Evolutionary conservation across 2,113 vertebrate species (phyloP), one percentile per base, ranked within the genome.

Genomic region (Cinclus mexicanus): DNA sequence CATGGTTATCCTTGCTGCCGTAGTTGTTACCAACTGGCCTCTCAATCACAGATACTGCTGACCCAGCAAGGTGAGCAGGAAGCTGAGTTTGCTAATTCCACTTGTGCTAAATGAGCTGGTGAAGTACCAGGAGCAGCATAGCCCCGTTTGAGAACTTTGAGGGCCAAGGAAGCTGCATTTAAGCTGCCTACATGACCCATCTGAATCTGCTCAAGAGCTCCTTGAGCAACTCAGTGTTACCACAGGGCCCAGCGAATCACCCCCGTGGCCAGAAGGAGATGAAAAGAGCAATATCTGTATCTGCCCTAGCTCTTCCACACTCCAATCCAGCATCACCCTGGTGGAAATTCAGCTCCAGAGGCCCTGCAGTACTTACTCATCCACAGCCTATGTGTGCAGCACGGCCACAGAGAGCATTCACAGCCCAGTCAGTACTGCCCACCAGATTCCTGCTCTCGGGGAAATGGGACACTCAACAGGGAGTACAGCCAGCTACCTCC

Each of bases 21-120:
- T 9, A 50, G 37, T 42, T 41, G 35, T 33, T 84, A 64, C 41
- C 47, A 56, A 15, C 33, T 3, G 0, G 74, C 61, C 49, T 76
- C 87, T 79, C 77, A 76, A 12, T 76, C 83, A 71, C 2, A 74
- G 56, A n/a, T 21, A 31, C 39, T 68, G 76, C 83, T 67, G 80
- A 83, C 29, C 31, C 61, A 82, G 92, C 52, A 63, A 91, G 52
- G 69, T 21, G 52, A 87, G 60, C 2, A 78, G 52, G 33, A 63
- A 74, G 24, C 23, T 87, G 74, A 90, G 56, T 93, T 82, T 87
- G 57, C 70, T 76, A 79, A 94, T 87, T 82, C 69, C 57, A 44
- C 39, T 64, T 52, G 16, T n/a, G 44, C 83, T 65, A 44, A 86
- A 83, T 46, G 24, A 86, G 67, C 79, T 76, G 67, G 75, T 55